Percentiles rank a stretch among this genome's conserved stretches.
Conservation (phyloP, 2,797 vertebrate species). For the Trematomus bernacchii region DNA sequence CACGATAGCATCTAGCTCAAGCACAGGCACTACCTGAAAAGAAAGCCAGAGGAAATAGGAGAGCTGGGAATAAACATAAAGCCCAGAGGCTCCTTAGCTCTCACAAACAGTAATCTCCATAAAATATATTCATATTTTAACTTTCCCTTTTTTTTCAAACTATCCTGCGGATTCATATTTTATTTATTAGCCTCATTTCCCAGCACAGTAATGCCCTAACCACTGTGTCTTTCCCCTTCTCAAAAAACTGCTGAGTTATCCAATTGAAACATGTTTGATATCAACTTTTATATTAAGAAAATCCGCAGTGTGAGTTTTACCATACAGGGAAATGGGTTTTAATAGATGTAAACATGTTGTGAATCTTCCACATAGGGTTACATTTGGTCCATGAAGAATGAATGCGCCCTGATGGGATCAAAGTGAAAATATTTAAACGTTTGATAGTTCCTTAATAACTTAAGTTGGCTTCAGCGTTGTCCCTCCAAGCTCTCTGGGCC, state of each 20-base stretch:
- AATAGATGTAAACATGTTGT: slow-evolving; percentile 64
- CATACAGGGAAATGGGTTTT: slow-evolving; percentile 17
- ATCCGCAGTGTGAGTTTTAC: slow-evolving; percentile 46
- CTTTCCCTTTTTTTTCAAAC: slow-evolving; percentile 23
- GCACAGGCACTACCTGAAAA: slow-evolving; percentile 22
- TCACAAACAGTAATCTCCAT: slow-evolving; percentile 5
- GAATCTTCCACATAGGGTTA: slow-evolving; percentile 43
- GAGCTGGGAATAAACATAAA: slow-evolving; percentile 21
- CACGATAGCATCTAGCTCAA: slow-evolving; percentile 1
- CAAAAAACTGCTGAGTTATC: slow-evolving; percentile 69
- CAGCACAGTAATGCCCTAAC: slow-evolving; percentile 55
- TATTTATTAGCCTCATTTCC: slow-evolving; percentile 66
- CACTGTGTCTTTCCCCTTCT: slow-evolving; percentile 34
- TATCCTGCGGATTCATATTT: slow-evolving; percentile 66
- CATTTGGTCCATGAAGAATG: slow-evolving; percentile 40
- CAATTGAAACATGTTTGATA: slow-evolving; percentile 48
- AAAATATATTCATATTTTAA: slow-evolving; percentile 55
- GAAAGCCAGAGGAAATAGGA: slow-evolving; percentile 17
- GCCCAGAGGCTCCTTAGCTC: slow-evolving; percentile 41
- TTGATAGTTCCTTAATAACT: slow-evolving; percentile 40
- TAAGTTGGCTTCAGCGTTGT: slow-evolving; percentile 14
- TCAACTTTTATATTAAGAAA: slow-evolving; percentile 63
- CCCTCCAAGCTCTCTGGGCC: slow-evolving; percentile 2
- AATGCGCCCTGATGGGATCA: slow-evolving; percentile 31
- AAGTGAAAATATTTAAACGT: slow-evolving; percentile 46